Evolutionary conservation across 2,113 vertebrate species (phyloP).

Genomic region (Hypomesus transpacificus): DNA sequence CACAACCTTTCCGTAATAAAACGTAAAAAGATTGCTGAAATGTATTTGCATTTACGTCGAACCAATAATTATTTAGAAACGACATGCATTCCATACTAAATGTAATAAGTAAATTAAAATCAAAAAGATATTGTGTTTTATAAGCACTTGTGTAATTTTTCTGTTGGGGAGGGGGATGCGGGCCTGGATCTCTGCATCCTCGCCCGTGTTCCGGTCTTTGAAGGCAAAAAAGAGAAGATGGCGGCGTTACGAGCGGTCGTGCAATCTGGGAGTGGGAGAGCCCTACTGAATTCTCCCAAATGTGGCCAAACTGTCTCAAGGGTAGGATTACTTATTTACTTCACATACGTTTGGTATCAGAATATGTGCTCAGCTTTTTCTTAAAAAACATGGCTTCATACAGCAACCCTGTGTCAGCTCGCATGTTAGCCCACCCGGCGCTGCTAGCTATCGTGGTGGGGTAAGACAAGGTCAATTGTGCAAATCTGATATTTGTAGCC

Average conservation of each 20-base stretch:
- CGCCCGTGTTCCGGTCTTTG: not conserved
- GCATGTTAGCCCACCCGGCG: slow-evolving; percentile 9
- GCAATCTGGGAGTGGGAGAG: slow-evolving; percentile 63
- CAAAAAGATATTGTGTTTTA: too few relatives aligned
- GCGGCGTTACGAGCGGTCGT: slow-evolving; percentile 69
- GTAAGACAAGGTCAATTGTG: slow-evolving; percentile 63
- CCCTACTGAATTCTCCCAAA: slow-evolving; percentile 62
- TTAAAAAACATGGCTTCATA: too few relatives aligned
- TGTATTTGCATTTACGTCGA: too few relatives aligned
- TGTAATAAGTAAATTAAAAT: too few relatives aligned
- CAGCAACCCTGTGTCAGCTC: not conserved
- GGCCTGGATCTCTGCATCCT: too few relatives aligned
- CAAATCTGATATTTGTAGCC: not conserved
- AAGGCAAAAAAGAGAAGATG: slow-evolving; percentile 59
- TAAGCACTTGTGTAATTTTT: too few relatives aligned
- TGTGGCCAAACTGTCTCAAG: slow-evolving; percentile 41
- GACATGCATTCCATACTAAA: too few relatives aligned
- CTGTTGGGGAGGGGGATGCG: too few relatives aligned
- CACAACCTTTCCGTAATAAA: too few relatives aligned
- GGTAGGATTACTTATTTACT: slow-evolving; percentile 39
- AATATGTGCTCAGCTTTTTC: too few relatives aligned
- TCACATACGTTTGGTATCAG: accelerated
- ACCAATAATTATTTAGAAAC: too few relatives aligned
- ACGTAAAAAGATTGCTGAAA: too few relatives aligned
- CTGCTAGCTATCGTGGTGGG: slow-evolving; percentile 8